Evolutionary conservation across 2,888 invertebrate genomes (phyloP).

Genomic region (Andricus quercusramuli): DNA sequence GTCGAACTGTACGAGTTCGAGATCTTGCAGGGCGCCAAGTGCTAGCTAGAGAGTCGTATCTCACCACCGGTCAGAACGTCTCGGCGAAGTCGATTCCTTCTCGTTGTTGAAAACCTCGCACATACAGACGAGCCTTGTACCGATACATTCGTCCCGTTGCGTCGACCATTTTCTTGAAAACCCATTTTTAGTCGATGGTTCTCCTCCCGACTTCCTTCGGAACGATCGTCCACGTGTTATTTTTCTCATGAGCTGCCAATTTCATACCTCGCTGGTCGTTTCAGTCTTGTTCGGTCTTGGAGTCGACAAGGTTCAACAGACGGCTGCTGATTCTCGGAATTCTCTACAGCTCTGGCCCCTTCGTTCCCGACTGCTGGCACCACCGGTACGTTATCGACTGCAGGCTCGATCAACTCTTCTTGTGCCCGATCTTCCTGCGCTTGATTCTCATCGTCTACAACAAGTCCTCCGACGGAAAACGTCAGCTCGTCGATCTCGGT

Average conservation of each 20-base stretch:
- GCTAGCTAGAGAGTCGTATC: too few relatives aligned
- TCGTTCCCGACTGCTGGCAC: neutral
- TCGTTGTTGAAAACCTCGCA: too few relatives aligned
- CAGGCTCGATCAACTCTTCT: neutral
- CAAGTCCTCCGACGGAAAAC: neutral
- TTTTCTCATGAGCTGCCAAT: slow-evolving; percentile 40
- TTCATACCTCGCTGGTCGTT: slow-evolving; percentile 44
- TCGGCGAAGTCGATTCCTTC: too few relatives aligned
- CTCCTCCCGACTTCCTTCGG: slow-evolving; percentile 15
- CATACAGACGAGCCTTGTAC: too few relatives aligned
- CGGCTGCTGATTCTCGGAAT: neutral
- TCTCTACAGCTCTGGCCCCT: neutral
- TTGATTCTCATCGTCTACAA: neutral
- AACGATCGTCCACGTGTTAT: slow-evolving; percentile 35
- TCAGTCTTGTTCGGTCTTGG: slow-evolving; percentile 28
- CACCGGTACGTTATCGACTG: neutral
- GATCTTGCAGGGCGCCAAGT: too few relatives aligned
- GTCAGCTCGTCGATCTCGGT: neutral
- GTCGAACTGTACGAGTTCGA: too few relatives aligned
- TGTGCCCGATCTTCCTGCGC: neutral
- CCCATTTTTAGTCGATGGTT: slow-evolving; percentile 44
- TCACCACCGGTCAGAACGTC: too few relatives aligned
- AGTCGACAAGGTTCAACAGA: neutral
- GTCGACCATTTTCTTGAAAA: too few relatives aligned
- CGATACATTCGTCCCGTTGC: too few relatives aligned